Base-by-base conservation (phyloP, 2,797 vertebrate genomes). In the Pogonophryne albipinna region DNA sequence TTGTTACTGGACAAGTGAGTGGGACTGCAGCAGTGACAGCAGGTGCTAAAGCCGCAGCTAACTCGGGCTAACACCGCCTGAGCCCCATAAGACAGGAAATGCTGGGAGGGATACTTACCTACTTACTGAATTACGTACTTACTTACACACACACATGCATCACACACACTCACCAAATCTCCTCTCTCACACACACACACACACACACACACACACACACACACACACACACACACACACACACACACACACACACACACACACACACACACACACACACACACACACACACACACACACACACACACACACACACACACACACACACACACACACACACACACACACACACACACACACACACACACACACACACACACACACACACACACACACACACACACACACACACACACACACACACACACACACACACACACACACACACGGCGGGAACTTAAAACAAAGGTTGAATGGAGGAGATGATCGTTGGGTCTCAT, bases 41-140 rank as follows among this genome's bases (percentile, higher is more conserved):
- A 93, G 92, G 89, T 87, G 87, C 91, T 93, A 93, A 95, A 89
- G 91, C 92, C 86, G 85, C 76, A 31, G 78, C 89, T 91, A 86
- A 93, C 90, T 72, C 86, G 68, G 79, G 85, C 85, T 93, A 94
- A 94, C 89, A 83, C 92, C 73, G 85, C 87, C 92, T 92, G 91
- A 95, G 94, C 94, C 91, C 79, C 66, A 51, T 58, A 88, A 94
- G 90, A 93, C 87, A 93, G 92, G 93, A 93, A 92, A 88, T 80
- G 90, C 90, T 88, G 88, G 79, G 83, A 89, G 91, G 86, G 89
- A 87, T 91, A 92, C 90, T 93, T 91, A 90, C 82, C 74, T 85
- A 87, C 90, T 90, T 89, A 84, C 65, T 83, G 78, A 78, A 79
- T 86, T 80, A 87, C 62, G 42, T 68, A 76, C 74, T 67, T 60